A percentile compares a stretch with the other conserved stretches of the same genome.
Conservation (phyloP, 2,888 invertebrate genomes). For the Steinernema hermaphroditum region DNA sequence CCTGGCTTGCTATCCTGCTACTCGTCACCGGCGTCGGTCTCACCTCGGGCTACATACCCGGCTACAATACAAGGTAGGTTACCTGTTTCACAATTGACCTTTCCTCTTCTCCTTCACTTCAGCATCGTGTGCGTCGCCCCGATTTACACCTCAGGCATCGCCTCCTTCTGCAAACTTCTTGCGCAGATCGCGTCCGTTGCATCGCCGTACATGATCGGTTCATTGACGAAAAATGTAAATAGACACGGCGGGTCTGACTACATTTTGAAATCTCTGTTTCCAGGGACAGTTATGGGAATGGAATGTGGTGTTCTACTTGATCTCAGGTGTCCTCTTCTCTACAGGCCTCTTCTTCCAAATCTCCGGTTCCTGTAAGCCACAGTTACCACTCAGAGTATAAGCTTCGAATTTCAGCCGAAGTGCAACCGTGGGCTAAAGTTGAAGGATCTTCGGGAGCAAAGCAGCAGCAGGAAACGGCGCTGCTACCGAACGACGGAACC, state of each 20-base stretch:
- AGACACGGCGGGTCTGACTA: neutral
- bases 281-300: slow-evolving; percentile 59
- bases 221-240: slow-evolving; percentile 48
- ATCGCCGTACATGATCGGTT: slow-evolving; percentile 62
- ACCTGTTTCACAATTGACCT: neutral
- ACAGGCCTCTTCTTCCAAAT: slow-evolving; percentile 63
- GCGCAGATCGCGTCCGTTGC: slow-evolving; percentile 63
- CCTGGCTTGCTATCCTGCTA: slow-evolving; percentile 52
- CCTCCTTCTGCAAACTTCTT: slow-evolving; percentile 61
- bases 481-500: slow-evolving; percentile 23
- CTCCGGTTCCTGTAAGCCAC: slow-evolving; percentile 56
- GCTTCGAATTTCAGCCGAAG: slow-evolving; percentile 31
- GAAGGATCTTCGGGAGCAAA: neutral
- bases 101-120: neutral
- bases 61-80: slow-evolving; percentile 61
- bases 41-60: slow-evolving; percentile 64
- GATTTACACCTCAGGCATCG: slow-evolving; percentile 60
- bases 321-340: slow-evolving; percentile 53
- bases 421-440: slow-evolving; percentile 36
- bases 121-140: slow-evolving; percentile 65
- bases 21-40: slow-evolving; percentile 60
- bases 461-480: slow-evolving; percentile 2
- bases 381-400: neutral
- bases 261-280: slow-evolving; percentile 25
- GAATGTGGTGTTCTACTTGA: slow-evolving; percentile 54